phyloP scores from a whole-genome alignment of 2,888 invertebrate genomes.

The Cyclophora albipunctata region DNA sequence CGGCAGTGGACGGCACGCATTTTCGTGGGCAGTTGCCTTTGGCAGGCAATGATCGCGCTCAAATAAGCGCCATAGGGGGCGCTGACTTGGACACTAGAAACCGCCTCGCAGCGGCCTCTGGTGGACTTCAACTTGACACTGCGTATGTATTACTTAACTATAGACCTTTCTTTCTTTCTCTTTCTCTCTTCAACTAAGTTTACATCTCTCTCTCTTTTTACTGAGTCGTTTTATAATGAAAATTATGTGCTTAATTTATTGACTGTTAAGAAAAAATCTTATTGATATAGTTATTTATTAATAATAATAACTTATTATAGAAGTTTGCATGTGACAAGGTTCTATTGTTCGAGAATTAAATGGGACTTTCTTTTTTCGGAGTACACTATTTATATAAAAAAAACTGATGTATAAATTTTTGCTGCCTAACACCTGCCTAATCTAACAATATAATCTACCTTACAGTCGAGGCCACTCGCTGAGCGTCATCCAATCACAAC shows the following conservation, averaged over 20 bases:
- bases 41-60: conserved; percentile 25
- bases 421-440: too few species aligned
- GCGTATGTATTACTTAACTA: conserved; percentile 27
- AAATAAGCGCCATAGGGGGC: conserved; percentile 31
- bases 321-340: too few species aligned
- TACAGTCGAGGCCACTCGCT: conserved; percentile 40
- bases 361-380: too few species aligned
- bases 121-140: conserved; percentile 39
- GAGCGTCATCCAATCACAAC: background rate
- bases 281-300: too few species aligned
- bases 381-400: too few species aligned
- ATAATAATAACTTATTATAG: too few species aligned
- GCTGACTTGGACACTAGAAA: conserved; percentile 18
- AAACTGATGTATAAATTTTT: too few species aligned
- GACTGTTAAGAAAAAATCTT: too few species aligned
- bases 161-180: background rate
- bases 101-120: conserved; percentile 24
- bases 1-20: conserved; percentile 8
- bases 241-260: too few species aligned
- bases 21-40: conserved; percentile 30
- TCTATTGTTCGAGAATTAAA: too few species aligned
- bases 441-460: background rate
- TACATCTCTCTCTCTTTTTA: background rate
- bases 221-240: too few species aligned
- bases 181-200: background rate